phyloP scores from a whole-genome alignment of 2,888 invertebrate genomes.

The Cynaeus angustus region DNA sequence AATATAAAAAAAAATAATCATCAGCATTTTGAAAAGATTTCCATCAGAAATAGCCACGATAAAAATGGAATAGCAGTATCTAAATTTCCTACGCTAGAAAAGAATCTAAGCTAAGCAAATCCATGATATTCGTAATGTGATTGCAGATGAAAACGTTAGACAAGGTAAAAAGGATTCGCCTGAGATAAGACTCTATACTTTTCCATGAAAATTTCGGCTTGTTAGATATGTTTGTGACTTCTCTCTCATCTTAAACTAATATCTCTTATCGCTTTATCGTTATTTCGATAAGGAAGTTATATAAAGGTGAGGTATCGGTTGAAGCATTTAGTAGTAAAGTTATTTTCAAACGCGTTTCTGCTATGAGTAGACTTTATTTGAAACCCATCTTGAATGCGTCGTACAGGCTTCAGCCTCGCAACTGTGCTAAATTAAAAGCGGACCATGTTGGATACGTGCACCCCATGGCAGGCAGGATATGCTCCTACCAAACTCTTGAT shows the following conservation, averaged over 20 bases:
- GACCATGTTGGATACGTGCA: constrained; percentile 40
- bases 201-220: not conserved
- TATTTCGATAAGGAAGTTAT: constrained; percentile 48
- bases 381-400: constrained; percentile 37
- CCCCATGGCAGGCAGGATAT: constrained; percentile 28
- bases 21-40: no score
- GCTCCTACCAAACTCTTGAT: constrained; percentile 46
- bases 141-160: not conserved
- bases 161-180: not conserved
- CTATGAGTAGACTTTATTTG: constrained; percentile 43
- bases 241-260: constrained; percentile 26
- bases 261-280: constrained; percentile 49
- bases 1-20: no score
- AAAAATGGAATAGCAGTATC: no score
- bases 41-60: no score
- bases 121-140: no score
- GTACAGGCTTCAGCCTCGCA: constrained; percentile 28
- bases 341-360: constrained; percentile 40
- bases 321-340: constrained; percentile 41
- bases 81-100: no score
- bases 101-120: no score
- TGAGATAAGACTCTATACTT: not conserved
- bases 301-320: constrained; percentile 32
- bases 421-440: constrained; percentile 27
- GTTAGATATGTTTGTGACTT: not conserved